Percentiles rank a stretch among this genome's conserved stretches.
Evolutionary conservation across 2,113 vertebrate species (phyloP).

Genomic region (Apteryx owenii): DNA sequence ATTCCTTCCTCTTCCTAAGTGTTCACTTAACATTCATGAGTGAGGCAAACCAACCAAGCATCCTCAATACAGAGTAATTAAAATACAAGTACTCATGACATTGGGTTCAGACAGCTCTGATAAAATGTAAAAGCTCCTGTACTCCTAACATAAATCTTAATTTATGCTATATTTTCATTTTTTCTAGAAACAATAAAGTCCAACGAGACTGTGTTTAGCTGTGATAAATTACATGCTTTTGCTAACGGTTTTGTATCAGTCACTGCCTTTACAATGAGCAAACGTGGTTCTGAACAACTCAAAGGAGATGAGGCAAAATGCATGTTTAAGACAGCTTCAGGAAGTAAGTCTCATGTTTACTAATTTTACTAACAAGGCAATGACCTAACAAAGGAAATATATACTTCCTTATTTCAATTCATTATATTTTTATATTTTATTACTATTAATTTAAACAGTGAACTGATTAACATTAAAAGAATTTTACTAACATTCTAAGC

Average conservation of each 20-base stretch:
- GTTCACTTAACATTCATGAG: not conserved
- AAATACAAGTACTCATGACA: not conserved
- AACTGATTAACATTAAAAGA: not conserved
- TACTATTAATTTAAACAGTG: not conserved
- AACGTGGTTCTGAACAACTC: fast-evolving
- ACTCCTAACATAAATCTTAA: not conserved
- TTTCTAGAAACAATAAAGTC: fast-evolving
- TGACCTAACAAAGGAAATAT: not conserved
- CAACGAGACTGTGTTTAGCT: fast-evolving
- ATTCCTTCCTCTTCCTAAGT: not conserved
- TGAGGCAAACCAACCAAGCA: not conserved
- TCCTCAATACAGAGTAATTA: not conserved
- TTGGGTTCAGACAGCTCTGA: not conserved
- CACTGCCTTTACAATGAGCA: fast-evolving
- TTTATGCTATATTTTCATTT: not conserved
- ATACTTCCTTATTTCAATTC: not conserved
- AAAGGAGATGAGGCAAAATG: fast-evolving
- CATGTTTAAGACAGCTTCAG: fast-evolving
- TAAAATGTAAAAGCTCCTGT: not conserved
- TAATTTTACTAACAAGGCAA: not conserved
- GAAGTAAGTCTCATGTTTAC: not conserved
- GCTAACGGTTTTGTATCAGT: fast-evolving
- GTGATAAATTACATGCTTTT: fast-evolving
- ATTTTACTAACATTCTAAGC: not conserved
- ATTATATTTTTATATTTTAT: not conserved